A percentile compares a stretch with the other conserved stretches of the same genome.
phyloP scores from a whole-genome alignment of 2,797 vertebrate genomes.

The Fistularia tabacaria region DNA sequence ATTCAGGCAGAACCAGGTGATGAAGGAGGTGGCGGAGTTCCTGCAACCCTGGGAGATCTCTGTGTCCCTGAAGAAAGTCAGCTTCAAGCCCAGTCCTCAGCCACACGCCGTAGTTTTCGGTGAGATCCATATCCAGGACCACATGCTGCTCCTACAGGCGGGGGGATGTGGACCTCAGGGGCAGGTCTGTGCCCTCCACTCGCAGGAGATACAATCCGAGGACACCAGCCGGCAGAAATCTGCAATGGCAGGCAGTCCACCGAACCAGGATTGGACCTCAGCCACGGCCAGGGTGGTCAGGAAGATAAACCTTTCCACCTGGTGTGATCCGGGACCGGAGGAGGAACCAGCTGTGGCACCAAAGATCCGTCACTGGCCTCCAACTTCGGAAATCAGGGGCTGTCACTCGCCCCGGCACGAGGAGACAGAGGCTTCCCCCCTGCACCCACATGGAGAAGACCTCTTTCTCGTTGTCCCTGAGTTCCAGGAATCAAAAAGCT shows the following conservation, averaged over 20 bases:
- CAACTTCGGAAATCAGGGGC: slow-evolving; percentile 38
- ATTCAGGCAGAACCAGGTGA: slow-evolving; percentile 32
- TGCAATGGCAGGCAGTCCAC: slow-evolving; percentile 27
- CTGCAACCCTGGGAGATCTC: slow-evolving; percentile 76
- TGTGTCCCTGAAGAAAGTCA: slow-evolving; percentile 72
- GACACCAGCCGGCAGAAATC: slow-evolving; percentile 26
- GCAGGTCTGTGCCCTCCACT: slow-evolving; percentile 69
- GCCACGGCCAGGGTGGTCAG: slow-evolving; percentile 53
- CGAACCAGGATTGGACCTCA: slow-evolving; percentile 40
- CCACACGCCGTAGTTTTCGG: slow-evolving; percentile 71
- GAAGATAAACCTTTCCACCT: slow-evolving; percentile 68
- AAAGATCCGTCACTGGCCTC: slow-evolving; percentile 39
- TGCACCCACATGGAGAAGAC: not conserved
- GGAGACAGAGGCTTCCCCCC: slow-evolving; percentile 52
- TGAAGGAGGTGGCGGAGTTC: slow-evolving; percentile 61
- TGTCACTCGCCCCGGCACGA: slow-evolving; percentile 63
- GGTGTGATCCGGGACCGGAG: slow-evolving; percentile 50
- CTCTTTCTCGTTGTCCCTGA: not conserved
- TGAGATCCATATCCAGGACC: slow-evolving; percentile 69
- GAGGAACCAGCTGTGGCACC: slow-evolving; percentile 45
- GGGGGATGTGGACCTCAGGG: slow-evolving; percentile 66
- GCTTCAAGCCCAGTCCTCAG: slow-evolving; percentile 76
- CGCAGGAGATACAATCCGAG: slow-evolving; percentile 45
- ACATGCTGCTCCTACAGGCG: slow-evolving; percentile 60
- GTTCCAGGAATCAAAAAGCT: not conserved